Conservation (phyloP, 2,113 vertebrate species). For the Manacus vitellinus region DNA sequence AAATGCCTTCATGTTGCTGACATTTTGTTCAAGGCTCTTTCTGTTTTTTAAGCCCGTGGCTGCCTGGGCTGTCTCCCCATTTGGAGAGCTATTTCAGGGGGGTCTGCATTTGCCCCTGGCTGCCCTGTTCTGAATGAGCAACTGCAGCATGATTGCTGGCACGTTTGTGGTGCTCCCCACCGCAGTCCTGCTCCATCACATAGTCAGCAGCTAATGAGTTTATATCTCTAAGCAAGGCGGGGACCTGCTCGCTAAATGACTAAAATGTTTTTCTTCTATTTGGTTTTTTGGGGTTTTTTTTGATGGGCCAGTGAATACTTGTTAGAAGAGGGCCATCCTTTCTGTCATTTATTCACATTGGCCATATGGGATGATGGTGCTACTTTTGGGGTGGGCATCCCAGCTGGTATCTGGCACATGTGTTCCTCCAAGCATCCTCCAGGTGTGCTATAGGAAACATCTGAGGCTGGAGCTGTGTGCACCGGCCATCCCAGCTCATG, state of each 20-base stretch:
- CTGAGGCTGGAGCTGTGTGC: neutral
- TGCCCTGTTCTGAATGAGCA: neutral
- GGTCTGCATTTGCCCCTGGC: neutral
- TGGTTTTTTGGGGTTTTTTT: no score
- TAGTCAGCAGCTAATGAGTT: neutral
- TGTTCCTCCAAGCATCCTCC: neutral
- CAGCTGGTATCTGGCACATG: neutral
- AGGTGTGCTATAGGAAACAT: accelerated
- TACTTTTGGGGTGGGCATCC: neutral
- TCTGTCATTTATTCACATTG: accelerated
- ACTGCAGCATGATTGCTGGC: neutral
- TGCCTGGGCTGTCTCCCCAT: neutral
- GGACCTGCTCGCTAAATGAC: neutral
- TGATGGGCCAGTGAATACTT: neutral
- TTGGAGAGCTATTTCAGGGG: accelerated
- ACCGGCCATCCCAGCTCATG: neutral
- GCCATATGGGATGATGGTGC: accelerated
- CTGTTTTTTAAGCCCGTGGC: accelerated
- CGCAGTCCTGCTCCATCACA: neutral
- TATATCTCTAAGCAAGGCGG: neutral
- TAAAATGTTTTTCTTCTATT: neutral
- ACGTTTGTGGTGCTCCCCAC: neutral
- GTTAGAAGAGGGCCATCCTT: neutral
- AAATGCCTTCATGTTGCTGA: neutral
- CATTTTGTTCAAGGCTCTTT: neutral